Evolutionary conservation across 2,888 invertebrate species (phyloP).

Genomic region (Acanthoscelides obtectus): DNA sequence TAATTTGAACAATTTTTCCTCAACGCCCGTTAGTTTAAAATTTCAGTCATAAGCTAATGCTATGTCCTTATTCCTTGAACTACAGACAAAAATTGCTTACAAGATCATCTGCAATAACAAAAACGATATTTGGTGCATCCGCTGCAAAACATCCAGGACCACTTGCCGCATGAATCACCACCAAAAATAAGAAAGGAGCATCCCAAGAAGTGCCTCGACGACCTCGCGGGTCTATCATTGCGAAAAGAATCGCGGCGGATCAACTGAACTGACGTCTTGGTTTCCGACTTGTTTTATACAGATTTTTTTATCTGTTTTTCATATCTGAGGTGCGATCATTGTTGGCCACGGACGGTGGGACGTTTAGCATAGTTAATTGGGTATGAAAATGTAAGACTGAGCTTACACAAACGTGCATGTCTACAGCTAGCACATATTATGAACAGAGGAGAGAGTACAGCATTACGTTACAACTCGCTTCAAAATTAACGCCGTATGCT

Average conservation of each 20-base stretch:
- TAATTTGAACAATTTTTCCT: too few relatives aligned
- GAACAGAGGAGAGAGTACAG: too few relatives aligned
- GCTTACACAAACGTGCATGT: too few relatives aligned
- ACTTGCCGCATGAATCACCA: slow-evolving; percentile 2
- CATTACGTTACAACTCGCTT: too few relatives aligned
- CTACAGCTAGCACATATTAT: too few relatives aligned
- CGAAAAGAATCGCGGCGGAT: neutral
- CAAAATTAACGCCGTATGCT: too few relatives aligned
- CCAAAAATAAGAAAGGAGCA: neutral
- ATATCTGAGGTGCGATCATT: neutral
- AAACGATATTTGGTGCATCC: slow-evolving; percentile 33
- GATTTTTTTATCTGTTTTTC: neutral
- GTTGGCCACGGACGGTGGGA: slow-evolving; percentile 16
- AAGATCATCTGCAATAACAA: slow-evolving; percentile 36
- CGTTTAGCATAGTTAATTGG: slow-evolving; percentile 35
- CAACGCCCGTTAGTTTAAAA: too few relatives aligned
- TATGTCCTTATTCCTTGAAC: too few relatives aligned
- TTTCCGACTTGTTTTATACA: neutral
- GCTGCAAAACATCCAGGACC: slow-evolving; percentile 14
- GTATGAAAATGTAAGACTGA: slow-evolving; percentile 30
- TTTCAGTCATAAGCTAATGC: neutral
- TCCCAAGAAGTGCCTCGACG: neutral
- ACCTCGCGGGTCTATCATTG: neutral
- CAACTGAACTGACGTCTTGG: slow-evolving; percentile 12
- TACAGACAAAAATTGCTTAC: slow-evolving; percentile 28